Percentiles rank a stretch among this genome's conserved stretches.
Conservation (phyloP, 2,797 vertebrate genomes). For the Malacoraja senta region DNA sequence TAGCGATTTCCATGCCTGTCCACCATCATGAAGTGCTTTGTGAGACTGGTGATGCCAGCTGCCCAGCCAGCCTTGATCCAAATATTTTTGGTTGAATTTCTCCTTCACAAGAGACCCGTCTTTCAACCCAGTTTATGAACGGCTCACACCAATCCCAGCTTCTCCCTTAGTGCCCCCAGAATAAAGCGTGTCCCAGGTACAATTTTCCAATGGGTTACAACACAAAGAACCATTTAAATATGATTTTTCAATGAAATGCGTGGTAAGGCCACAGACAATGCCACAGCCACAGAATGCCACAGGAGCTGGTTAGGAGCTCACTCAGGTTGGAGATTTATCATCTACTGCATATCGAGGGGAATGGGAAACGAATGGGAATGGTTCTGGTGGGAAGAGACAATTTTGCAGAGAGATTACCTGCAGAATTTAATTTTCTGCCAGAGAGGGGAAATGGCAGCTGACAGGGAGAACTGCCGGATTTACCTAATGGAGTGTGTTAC, state of each 20-base stretch:
- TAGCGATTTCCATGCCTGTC: too few relatives aligned
- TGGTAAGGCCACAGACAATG: background rate
- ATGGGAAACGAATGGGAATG: background rate
- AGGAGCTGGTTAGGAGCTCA: background rate
- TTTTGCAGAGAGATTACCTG: background rate
- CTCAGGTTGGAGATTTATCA: background rate
- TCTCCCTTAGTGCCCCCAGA: too few relatives aligned
- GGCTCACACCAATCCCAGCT: background rate
- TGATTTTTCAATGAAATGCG: background rate
- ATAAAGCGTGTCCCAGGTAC: background rate
- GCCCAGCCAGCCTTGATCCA: too few relatives aligned
- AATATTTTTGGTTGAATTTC: too few relatives aligned
- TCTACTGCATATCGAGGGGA: too few relatives aligned
- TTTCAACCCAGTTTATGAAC: too few relatives aligned
- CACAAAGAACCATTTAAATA: background rate
- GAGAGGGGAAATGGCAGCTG: background rate
- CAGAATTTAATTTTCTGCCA: background rate
- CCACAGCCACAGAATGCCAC: background rate
- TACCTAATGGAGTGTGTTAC: constrained; percentile 1
- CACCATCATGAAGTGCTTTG: too few relatives aligned
- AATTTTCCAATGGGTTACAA: background rate
- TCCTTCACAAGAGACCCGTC: too few relatives aligned
- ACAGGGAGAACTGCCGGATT: background rate
- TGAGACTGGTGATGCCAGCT: too few relatives aligned
- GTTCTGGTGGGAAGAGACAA: background rate